Base-by-base conservation (phyloP, 2,888 invertebrate species). In the Lasius platythorax region DNA sequence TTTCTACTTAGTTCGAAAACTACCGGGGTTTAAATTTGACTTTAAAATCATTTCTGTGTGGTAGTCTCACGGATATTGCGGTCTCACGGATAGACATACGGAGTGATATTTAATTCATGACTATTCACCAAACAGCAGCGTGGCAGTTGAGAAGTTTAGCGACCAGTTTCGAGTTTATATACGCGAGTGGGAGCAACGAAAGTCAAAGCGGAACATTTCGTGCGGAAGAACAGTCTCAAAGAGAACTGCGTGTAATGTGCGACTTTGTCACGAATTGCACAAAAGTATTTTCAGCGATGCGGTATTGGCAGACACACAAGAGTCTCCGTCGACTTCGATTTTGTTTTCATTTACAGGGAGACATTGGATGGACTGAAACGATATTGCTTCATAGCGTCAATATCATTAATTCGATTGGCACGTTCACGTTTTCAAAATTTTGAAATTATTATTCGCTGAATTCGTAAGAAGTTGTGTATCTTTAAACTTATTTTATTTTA, bases 261-360 rank as follows among this genome's bases (percentile, higher is more conserved):
- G 87, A 87, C 87, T 88, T 88, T 88, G 87, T 83, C 84, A 78
- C 82, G 66, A 83, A 87, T 88, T 88, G 89, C 74, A 87, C 84
- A 88, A 88, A 88, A 87, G 81, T 86, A 64, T 87, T 73, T 81
- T 75, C 50, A 84, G 87, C 88, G 88, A 87, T 76, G 87, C 58
- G 83, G 61, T 79, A 83, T 87, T 85, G 79, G 70, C 46, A 72
- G 70, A 63, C 9, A 72, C 43, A 72, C 18, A 46, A 61, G 46
- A 28, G 33, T 28, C 5, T 46, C 15, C 6, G 9, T 63, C 61
- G 43, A 61, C 28, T 81, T 61, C 12, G 37, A 82, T 76, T 76
- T 56, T 56, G 33, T 53, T 56, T 75, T 1, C 58, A 46, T 66
- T 72, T 67, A 66, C 23, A 40, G 15, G 68, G 58, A 68, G 30